Evolutionary conservation across 2,113 vertebrate genomes (phyloP), one percentile per base, ranked within the genome.

Genomic region (Nematolebias whitei): DNA sequence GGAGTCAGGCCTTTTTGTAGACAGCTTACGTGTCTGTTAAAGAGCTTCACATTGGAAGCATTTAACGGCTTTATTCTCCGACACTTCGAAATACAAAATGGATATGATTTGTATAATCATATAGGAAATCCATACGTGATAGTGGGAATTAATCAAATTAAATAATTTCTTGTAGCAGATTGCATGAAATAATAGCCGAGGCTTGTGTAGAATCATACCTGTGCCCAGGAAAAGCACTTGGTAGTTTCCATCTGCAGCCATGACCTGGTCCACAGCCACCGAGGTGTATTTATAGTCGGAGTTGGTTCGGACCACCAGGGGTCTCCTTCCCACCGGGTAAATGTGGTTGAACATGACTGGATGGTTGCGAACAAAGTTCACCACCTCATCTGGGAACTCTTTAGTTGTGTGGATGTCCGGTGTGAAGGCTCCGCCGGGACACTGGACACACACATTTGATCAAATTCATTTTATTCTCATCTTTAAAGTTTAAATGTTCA

Each of bases 281-380:
- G 95, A 94, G 1, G 96, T 99, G 50, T 98, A 99, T 63, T 94
- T 99, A 85, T 98, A 99, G 63, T 96, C 92, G 0, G 96, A 93
- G 54, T 96, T 95, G n/a, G 93, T 96, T 1, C 96, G 91, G 4
- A 98, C 94, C 60, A 99, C 92, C 80, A 99, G 88, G 1, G 98
- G 96, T 54, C 92, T 93, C 87, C 94, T 93, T 53, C 95, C 94
- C 74, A 95, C 79, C 0, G 98, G 98, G 85, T 99, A 98, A 84
- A 99, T 92, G 71, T 94, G 86, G 84, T 99, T 99, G 86, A 96
- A 98, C 98, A 99, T 99, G 80, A 98, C 90, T 0, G 98, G 98
- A 47, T 99, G 98, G 68, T 98, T 99, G 61, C 98, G 92, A 20
- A 98, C 96, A 47, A 99, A 99, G 62, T 94, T 98, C 84, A 99